Evolutionary conservation across 2,797 vertebrate species (phyloP), one percentile per base, ranked within the genome.

Genomic region (Mallotus villosus): DNA sequence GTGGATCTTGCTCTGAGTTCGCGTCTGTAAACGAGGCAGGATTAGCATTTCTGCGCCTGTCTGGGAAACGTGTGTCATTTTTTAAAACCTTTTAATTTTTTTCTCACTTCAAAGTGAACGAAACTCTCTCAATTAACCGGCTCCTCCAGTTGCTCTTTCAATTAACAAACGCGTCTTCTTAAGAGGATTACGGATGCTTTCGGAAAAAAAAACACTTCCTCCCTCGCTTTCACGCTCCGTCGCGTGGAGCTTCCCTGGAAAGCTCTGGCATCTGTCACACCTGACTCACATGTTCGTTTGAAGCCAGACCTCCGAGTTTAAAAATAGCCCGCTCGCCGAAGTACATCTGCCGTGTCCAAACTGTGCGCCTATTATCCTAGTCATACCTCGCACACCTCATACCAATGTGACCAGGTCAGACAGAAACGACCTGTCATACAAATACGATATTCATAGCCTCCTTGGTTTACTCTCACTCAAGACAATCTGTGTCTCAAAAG

Each of bases 261-360:
- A 7, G 19, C 32, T 63, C 19, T 63, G 29, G 17, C 19, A 63
- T 34, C 7, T 11, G 62, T 63, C 62, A 63, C 62, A 63, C 62
- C 62, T 37, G 62, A 21, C 62, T 63, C 62, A 63, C 62, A 46
- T 46, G 19, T 37, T 60, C 58, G 9, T 63, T n/a, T 37, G 32
- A 63, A 37, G 19, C 8, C 62, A 41, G n/a, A 19, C 29, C n/a
- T n/a, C 21, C 9, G 5, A n/a, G 32, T 63, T 63, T 63, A 63
- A 21, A 63, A 63, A 63, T 22, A 34, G 32, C 41, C 41, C 2
- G 19, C n/a, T 63, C 21, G n/a, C 62, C 5, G 21, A 21, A 41
- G 12, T 41, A 63, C 29, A 41, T 16, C 22, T 22, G 32, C n/a
- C 29, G 41, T 37, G n/a, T 63, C 5, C 17, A 63, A 21, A 37